Percentiles rank a stretch among this genome's conserved stretches.
Evolutionary conservation across 1,140 invertebrate species (phyloP).

Genomic region (Tribolium madens): DNA sequence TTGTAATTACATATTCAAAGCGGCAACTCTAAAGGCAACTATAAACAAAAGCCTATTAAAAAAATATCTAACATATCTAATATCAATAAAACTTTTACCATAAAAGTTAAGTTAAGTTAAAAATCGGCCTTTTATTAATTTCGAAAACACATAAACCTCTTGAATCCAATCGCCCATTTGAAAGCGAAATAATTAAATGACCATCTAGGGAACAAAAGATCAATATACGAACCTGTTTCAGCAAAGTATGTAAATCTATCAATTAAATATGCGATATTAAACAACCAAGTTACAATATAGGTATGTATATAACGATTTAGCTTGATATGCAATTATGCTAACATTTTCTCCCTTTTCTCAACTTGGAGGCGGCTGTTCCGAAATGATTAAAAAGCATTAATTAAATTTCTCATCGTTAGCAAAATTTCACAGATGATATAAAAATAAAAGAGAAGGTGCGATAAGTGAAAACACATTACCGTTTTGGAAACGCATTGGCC

Average conservation of each 20-base stretch:
- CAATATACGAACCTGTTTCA: background rate
- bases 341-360: conserved; percentile 18
- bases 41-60: background rate
- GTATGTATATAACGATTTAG: background rate
- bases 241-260: background rate
- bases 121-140: too few species aligned
- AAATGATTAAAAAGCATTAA: conserved; percentile 21
- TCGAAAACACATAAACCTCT: background rate
- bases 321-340: conserved; percentile 8
- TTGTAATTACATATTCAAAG: conserved; percentile 27
- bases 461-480: conserved; percentile 4
- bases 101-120: background rate
- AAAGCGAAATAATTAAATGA: background rate
- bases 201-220: background rate
- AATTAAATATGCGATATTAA: background rate
- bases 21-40: background rate
- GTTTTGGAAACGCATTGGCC: background rate
- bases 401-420: conserved; percentile 21
- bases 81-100: background rate
- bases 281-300: background rate
- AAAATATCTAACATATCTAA: background rate
- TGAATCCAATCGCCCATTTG: background rate
- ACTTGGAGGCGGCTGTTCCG: background rate
- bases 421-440: conserved; percentile 10
- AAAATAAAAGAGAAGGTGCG: background rate